Conservation (phyloP, 2,113 vertebrate species). For the Alces alces region DNA sequence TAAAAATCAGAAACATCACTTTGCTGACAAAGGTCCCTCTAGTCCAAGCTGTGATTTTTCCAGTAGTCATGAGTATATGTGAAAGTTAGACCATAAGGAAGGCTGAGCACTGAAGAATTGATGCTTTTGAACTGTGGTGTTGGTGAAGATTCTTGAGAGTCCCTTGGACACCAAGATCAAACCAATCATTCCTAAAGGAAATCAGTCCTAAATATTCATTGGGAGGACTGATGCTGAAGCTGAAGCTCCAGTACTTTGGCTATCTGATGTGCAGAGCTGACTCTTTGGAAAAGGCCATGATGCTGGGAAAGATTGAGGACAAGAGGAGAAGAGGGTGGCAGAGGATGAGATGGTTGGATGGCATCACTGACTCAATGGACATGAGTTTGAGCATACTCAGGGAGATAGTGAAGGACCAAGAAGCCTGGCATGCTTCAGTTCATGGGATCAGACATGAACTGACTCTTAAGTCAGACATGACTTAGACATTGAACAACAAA, state of each 20-base stretch:
- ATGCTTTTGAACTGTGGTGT: background rate
- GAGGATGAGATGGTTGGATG: background rate
- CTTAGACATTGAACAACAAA: background rate
- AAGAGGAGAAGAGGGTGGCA: background rate
- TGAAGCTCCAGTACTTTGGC: background rate
- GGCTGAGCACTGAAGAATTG: accelerated
- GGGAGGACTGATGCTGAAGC: background rate
- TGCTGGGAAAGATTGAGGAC: background rate
- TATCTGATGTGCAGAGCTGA: background rate
- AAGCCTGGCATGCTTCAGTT: background rate
- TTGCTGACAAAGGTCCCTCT: background rate
- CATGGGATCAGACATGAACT: background rate
- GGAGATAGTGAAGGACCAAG: background rate
- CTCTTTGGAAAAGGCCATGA: background rate
- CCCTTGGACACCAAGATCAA: background rate
- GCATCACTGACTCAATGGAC: background rate
- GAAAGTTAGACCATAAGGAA: background rate
- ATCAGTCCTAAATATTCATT: background rate
- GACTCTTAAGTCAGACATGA: background rate
- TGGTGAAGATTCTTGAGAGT: background rate
- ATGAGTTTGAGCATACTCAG: background rate
- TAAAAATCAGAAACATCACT: background rate
- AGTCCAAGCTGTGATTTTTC: background rate
- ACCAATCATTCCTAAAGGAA: background rate
- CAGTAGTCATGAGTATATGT: background rate